phyloP scores from a whole-genome alignment of 2,888 invertebrate genomes.

The Aspidapion aeneum region DNA sequence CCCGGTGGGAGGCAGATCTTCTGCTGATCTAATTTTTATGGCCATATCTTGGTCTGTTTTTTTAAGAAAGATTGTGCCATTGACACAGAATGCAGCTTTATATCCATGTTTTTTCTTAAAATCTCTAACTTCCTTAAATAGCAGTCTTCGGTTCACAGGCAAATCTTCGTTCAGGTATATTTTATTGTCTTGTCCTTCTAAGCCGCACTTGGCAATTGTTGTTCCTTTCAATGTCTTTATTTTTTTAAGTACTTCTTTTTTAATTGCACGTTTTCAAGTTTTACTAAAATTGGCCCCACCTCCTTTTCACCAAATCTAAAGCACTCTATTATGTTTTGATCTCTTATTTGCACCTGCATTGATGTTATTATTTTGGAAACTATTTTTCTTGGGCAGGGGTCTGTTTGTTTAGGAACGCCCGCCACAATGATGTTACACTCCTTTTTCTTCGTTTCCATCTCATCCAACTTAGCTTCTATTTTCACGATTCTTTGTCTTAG shows the following conservation, averaged over 20 bases:
- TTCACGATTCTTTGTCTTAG: conserved; percentile 8
- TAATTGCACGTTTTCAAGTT: not conserved
- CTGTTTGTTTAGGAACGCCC: conserved; percentile 15
- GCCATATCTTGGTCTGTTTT: conserved; percentile 9
- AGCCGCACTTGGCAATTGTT: conserved; percentile 8
- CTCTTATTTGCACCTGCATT: not conserved
- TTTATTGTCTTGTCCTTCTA: conserved; percentile 12
- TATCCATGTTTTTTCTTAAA: conserved; percentile 9
- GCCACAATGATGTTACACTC: conserved; percentile 11
- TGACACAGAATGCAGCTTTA: conserved; percentile 10
- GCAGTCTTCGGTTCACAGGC: conserved; percentile 5
- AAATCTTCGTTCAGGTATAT: conserved; percentile 14
- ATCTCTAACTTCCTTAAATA: conserved; percentile 13
- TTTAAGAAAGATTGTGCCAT: conserved; percentile 12
- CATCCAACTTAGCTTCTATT: conserved; percentile 12
- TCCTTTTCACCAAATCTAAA: conserved; percentile 1
- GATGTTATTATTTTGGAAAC: conserved; percentile 1
- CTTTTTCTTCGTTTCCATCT: conserved; percentile 10
- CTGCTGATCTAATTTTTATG: conserved; percentile 14
- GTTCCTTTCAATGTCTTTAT: conserved; percentile 11
- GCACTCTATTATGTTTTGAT: conserved; percentile 1
- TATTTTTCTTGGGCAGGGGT: not conserved
- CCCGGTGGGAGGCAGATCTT: not conserved
- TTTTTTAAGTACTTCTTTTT: conserved; percentile 5
- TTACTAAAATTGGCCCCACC: conserved; percentile 6